Percentiles rank a stretch among this genome's conserved stretches.
Conservation (phyloP, 2,113 vertebrate genomes). For the Enhydra lutris region DNA sequence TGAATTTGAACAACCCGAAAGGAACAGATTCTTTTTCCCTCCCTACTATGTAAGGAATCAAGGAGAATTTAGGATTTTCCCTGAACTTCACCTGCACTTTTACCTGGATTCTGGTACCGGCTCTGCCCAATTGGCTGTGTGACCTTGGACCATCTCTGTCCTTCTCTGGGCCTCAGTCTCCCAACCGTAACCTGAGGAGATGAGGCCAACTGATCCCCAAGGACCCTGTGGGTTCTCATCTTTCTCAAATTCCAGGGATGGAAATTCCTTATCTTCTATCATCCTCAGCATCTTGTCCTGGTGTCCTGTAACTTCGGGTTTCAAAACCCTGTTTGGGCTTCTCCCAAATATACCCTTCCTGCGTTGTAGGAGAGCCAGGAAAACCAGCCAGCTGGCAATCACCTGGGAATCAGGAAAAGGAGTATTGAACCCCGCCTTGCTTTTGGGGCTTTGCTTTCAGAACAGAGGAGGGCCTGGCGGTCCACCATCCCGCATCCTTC, state of each 20-base stretch:
- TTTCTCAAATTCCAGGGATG: conserved; percentile 45
- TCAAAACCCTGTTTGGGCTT: background rate
- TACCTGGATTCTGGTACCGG: background rate
- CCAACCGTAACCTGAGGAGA: conserved; percentile 32
- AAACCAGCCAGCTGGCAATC: background rate
- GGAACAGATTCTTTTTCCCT: background rate
- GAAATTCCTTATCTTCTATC: conserved; percentile 64
- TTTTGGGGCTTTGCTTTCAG: background rate
- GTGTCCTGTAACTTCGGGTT: conserved; percentile 32
- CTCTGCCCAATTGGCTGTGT: background rate
- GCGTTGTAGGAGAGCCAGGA: background rate
- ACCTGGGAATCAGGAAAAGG: background rate
- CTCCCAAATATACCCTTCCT: background rate
- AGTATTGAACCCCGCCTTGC: background rate
- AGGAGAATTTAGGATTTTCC: background rate
- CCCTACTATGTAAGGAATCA: background rate
- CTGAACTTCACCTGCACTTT: background rate
- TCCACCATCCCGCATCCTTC: background rate
- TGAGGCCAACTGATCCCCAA: background rate
- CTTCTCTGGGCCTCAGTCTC: background rate
- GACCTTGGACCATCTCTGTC: conserved; percentile 31
- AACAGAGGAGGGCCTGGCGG: background rate
- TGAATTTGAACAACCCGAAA: background rate
- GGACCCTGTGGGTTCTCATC: background rate
- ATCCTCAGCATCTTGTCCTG: background rate